Conservation (phyloP, 2,797 vertebrate species). For the Taeniopygia guttata region DNA sequence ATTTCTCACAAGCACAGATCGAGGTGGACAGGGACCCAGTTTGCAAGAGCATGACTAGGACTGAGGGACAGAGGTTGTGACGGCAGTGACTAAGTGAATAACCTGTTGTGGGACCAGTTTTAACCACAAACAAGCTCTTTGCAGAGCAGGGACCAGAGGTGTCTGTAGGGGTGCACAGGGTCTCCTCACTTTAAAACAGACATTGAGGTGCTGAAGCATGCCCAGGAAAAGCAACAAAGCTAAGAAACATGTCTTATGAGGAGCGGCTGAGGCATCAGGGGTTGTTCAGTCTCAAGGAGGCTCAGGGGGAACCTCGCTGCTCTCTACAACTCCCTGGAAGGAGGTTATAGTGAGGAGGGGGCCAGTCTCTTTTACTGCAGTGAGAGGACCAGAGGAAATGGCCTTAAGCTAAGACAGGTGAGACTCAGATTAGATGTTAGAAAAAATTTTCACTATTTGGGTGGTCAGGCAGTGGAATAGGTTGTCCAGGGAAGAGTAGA, state of each 20-base stretch:
- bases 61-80: background rate
- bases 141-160: background rate
- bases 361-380: background rate
- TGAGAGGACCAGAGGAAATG: background rate
- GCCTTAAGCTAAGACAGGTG: background rate
- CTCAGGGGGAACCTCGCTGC: too few relatives aligned
- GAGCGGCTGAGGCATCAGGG: background rate
- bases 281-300: background rate
- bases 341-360: background rate
- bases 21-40: background rate
- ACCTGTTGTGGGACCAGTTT: background rate
- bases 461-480: background rate
- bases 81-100: background rate
- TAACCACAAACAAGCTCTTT: background rate
- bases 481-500: background rate
- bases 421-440: background rate
- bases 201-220: background rate
- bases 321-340: background rate
- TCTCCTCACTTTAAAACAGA: background rate
- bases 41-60: background rate
- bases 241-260: background rate
- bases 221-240: background rate
- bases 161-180: fast-evolving
- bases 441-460: fast-evolving
- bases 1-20: background rate